Evolutionary conservation across 23 tunicate genomes (phyloP).

Genomic region (Clavelina lepadiformis): DNA sequence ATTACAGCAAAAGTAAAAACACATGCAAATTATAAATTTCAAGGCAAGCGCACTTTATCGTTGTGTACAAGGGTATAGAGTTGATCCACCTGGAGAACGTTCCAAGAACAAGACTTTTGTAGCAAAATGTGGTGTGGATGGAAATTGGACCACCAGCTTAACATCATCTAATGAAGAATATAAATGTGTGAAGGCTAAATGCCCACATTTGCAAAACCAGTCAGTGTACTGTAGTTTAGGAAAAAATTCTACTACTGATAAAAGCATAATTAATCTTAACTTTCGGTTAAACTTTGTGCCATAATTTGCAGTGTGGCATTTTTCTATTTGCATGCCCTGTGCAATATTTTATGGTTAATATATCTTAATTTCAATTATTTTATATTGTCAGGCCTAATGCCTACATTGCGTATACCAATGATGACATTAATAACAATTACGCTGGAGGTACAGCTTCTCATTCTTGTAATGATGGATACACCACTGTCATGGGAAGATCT

Average conservation of each 20-base stretch:
- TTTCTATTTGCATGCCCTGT: too few relatives aligned
- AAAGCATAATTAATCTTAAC: too few relatives aligned
- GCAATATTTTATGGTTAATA: too few relatives aligned
- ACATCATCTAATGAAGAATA: too few relatives aligned
- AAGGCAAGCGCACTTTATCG: constrained; percentile 32
- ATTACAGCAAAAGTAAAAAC: not conserved
- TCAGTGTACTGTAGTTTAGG: not conserved
- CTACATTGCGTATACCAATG: constrained; percentile 5
- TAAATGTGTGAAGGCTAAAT: constrained; percentile 14
- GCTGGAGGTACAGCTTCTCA: constrained; percentile 14
- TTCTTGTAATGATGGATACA: constrained; percentile 18
- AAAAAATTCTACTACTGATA: too few relatives aligned
- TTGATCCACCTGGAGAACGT: not conserved
- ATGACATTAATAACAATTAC: not conserved
- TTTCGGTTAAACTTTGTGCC: too few relatives aligned
- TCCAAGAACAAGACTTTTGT: not conserved
- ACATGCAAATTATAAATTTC: not conserved
- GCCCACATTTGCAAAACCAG: constrained; percentile 8
- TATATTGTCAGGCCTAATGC: constrained; percentile 12
- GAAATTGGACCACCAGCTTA: constrained; percentile 8
- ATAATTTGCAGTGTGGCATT: too few relatives aligned
- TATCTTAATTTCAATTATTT: not conserved
- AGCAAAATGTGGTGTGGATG: not conserved
- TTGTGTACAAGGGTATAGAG: constrained; percentile 28
- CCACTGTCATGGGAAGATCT: not conserved